Percentiles rank a stretch among this genome's conserved stretches.
Conservation (phyloP, 2,888 invertebrate genomes). For the Ligdia adustata region DNA sequence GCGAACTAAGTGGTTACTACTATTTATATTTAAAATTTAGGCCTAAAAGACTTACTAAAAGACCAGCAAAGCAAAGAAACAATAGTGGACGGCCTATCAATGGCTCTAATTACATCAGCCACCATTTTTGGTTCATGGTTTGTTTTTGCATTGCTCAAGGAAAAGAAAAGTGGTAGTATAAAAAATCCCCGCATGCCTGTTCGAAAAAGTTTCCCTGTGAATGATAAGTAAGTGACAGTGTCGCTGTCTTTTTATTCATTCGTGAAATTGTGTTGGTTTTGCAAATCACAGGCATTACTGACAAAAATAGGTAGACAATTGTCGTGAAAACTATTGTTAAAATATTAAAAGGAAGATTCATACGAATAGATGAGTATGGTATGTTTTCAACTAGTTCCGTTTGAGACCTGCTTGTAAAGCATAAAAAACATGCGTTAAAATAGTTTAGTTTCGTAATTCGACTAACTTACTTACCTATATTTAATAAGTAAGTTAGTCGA, state of each 20-base stretch:
- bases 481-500: no score
- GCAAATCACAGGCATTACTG: conserved; percentile 37
- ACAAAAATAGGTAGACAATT: no score
- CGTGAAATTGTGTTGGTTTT: conserved; percentile 33
- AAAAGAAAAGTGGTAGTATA: conserved; percentile 29
- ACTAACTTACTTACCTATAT: no score
- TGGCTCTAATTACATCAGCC: conserved; percentile 54
- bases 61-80: conserved; percentile 61
- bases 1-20: background rate
- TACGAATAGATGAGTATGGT: no score
- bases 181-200: conserved; percentile 31
- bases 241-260: conserved; percentile 4
- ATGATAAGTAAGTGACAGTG: conserved; percentile 12
- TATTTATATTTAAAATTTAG: no score
- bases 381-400: no score
- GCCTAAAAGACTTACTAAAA: conserved; percentile 59
- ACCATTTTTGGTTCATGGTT: conserved; percentile 47
- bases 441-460: no score
- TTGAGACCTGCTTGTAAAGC: no score
- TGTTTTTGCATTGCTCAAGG: conserved; percentile 38
- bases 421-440: no score
- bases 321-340: no score
- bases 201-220: background rate
- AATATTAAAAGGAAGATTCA: no score
- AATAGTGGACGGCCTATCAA: conserved; percentile 54